A percentile compares a stretch with the other conserved stretches of the same genome.
These are phyloP conservation scores for Sinodicranocentrus sp. DNA, from an alignment of 2,888 invertebrate genomes.

Conservation along the genomic window DNA sequence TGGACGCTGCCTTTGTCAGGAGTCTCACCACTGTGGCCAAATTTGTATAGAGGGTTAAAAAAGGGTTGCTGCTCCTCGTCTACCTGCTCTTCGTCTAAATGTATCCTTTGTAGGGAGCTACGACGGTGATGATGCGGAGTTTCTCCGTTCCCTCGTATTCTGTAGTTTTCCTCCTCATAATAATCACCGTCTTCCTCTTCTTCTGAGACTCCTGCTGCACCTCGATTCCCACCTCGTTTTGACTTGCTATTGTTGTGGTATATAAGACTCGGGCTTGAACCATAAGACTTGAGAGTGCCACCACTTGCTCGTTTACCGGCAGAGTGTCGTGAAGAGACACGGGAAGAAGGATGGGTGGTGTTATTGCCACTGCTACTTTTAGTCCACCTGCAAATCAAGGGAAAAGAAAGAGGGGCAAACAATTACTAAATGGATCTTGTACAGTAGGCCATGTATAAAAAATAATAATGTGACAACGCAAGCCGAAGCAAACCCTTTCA, in stretches of 20 bases:
- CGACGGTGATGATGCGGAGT: constrained; percentile 52
- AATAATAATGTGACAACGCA: neutral
- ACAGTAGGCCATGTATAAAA: neutral
- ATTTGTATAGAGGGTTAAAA: constrained; percentile 68
- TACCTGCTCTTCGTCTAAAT: constrained; percentile 48
- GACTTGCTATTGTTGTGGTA: constrained; percentile 55
- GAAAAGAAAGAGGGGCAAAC: constrained; percentile 21
- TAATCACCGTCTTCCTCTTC: constrained; percentile 67
- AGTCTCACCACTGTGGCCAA: constrained; percentile 32
- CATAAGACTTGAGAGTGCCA: constrained; percentile 70
- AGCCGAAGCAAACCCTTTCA: neutral
- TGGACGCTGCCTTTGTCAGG: constrained; percentile 20
- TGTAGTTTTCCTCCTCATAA: constrained; percentile 30
- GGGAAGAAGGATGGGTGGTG: constrained; percentile 70
- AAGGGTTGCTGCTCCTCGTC: constrained; percentile 57
- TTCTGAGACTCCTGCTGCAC: constrained; percentile 35
- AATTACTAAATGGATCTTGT: constrained; percentile 15
- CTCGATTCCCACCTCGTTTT: constrained; percentile 48
- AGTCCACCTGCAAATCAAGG: constrained; percentile 65
- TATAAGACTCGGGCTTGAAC: constrained; percentile 72
- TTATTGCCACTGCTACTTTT: constrained; percentile 55
- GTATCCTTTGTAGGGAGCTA: constrained; percentile 56
- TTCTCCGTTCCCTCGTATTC: constrained; percentile 18
- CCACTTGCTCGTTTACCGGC: constrained; percentile 50
- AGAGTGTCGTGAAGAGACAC: constrained; percentile 54